Evolutionary conservation across 2,888 invertebrate species (phyloP), one percentile per base, ranked within the genome.

Genomic region (Sthenelais limicola): DNA sequence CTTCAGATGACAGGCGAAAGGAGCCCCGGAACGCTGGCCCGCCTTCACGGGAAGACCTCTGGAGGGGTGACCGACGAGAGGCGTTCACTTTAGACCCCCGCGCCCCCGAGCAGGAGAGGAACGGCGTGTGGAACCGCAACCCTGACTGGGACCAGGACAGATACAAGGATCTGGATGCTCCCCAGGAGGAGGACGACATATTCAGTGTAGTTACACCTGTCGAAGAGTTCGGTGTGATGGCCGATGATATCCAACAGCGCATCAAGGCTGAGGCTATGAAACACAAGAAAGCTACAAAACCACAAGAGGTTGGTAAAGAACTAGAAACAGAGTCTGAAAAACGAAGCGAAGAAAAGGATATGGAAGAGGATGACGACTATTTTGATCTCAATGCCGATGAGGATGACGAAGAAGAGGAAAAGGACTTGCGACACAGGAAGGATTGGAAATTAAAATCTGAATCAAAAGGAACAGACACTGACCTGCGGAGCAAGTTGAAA

Each of bases 131-230:
- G 15, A 62, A 62, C 24, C 21, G 28, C 26, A 62, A 62, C 38
- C 62, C 62, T 12, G 62, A 62, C 38, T 62, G 62, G 62, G 62
- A 62, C 26, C 35, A 35, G 38, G 62, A 62, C 62, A 35, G 62
- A 15, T 62, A 62, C 24, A 62, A 62, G 38, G 62, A 62, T 26
- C 38, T 62, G 18, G 62, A 35, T 9, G n/a, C 38, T 1, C 62
- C 35, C 3, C 4, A 12, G 3, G 33, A 62, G 1, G 62, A 62
- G 15, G 38, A 62, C 38, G 62, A 62, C 24, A 15, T 62, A 26
- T 62, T 62, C 24, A 43, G 62, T 9, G 18, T 12, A 12, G 35
- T 43, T 24, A 43, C 62, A n/a, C 62, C 62, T 1, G n/a, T n/a
- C 1, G 62, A 62, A 43, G 62, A 62, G 62, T 62, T 62, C 38